Evolutionary conservation across 2,888 invertebrate species (phyloP), one percentile per base, ranked within the genome.

Genomic region (Choreutis nemorana): DNA sequence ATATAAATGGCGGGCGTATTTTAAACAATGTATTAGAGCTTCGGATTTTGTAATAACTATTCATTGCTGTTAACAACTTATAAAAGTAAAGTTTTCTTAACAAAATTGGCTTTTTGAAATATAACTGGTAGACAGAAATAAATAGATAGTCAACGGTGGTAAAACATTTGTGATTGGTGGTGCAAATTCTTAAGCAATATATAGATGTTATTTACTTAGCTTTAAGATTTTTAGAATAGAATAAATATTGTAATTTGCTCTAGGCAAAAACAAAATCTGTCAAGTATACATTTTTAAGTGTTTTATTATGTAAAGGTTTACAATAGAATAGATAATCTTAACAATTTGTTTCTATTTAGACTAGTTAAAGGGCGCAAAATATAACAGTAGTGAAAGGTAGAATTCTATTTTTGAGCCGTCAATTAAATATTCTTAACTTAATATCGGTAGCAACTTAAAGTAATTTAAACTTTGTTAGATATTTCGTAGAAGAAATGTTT

Each of bases 151-250:
- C 45, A 49, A 48, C 53, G 62, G 62, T 60, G 63, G 64, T 61
- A 60, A 54, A 47, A 50, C 58, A 49, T 44, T 46, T 61, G 56
- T 65, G 48, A 70, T 66, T 73, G 78, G 78, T 78, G 78, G 78
- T 78, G 78, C 78, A 77, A 78, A 71, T 73, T 77, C 72, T 62
- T 44, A 39, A 18, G 22, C 27, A 30, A 23, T 39, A 43, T 48
- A 47, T 67, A 63, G 62, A 48, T 53, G 55, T 57, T 59, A 54
- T 39, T 60, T 62, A 51, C 60, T 52, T 72, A 72, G 61, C 44
- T 52, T 50, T 75, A 70, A 72, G 67, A 56, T 34, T 49, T 44
- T 49, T 60, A 56, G 59, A 48, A 55, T 59, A 59, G 58, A 40
- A 36, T 40, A 40, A 44, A 45, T 46, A 50, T 41, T 55, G 54